Evolutionary conservation across 2,888 invertebrate genomes (phyloP).

Genomic region (Dicyrtomina minuta): DNA sequence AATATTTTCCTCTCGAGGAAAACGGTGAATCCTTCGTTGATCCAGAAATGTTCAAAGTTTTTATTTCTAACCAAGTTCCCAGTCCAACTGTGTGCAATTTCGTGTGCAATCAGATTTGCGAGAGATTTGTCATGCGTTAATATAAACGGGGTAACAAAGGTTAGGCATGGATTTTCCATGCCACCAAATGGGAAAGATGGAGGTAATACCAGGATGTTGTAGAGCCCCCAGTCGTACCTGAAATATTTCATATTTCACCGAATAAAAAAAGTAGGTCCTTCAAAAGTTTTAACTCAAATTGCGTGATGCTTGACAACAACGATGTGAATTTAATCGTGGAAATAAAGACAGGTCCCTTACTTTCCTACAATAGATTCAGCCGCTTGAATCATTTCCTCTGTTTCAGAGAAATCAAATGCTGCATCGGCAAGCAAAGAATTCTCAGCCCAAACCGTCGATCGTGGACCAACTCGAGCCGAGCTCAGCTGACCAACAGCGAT

Average conservation of each 20-base stretch:
- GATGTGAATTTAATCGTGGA: too few relatives aligned
- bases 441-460: slow-evolving; percentile 87
- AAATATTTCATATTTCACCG: slow-evolving; percentile 53
- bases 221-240: slow-evolving; percentile 85
- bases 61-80: slow-evolving; percentile 90
- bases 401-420: slow-evolving; percentile 85
- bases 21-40: slow-evolving; percentile 92
- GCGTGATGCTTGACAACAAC: too few relatives aligned
- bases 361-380: slow-evolving; percentile 79
- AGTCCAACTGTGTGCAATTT: slow-evolving; percentile 93
- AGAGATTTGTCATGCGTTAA: slow-evolving; percentile 78
- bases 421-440: slow-evolving; percentile 78
- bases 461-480: slow-evolving; percentile 71
- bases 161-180: slow-evolving; percentile 96
- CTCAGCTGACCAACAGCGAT: slow-evolving; percentile 82
- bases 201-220: slow-evolving; percentile 83
- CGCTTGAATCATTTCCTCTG: slow-evolving; percentile 74
- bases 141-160: slow-evolving; percentile 68
- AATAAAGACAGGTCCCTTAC: slow-evolving; percentile 38
- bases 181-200: slow-evolving; percentile 86
- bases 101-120: slow-evolving; percentile 87
- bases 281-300: neutral
- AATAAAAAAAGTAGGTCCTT: neutral
- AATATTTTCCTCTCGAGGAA: slow-evolving; percentile 84
- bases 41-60: slow-evolving; percentile 94